Conservation (phyloP, 1,140 invertebrate genomes). For the Melanaphis sacchari region DNA sequence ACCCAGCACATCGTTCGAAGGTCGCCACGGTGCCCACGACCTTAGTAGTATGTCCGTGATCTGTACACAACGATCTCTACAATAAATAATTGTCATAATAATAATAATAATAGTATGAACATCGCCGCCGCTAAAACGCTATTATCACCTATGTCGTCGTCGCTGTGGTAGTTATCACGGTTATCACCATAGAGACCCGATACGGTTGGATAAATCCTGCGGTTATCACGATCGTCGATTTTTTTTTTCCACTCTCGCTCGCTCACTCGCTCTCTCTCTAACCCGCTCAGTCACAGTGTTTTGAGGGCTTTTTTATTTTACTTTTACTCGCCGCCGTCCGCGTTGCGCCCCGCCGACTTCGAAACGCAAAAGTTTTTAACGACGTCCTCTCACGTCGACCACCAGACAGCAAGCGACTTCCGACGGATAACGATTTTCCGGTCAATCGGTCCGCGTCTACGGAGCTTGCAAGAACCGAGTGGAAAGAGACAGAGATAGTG, state of each 20-base stretch:
- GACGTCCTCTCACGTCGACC: background rate
- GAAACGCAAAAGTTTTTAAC: background rate
- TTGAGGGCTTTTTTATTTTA: background rate
- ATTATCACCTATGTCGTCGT: background rate
- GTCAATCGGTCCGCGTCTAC: background rate
- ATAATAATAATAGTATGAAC: too few relatives aligned
- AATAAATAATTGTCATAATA: too few relatives aligned
- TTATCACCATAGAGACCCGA: background rate
- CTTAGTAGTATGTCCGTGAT: background rate
- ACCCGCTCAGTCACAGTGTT: too few relatives aligned
- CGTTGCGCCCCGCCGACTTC: background rate
- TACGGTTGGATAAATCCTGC: background rate
- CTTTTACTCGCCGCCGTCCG: background rate
- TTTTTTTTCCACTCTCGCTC: background rate
- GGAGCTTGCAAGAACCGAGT: background rate
- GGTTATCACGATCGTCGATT: background rate
- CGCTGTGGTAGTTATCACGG: background rate
- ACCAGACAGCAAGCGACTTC: too few relatives aligned
- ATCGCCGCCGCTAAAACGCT: background rate
- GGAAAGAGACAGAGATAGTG: background rate
- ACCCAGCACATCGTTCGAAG: background rate
- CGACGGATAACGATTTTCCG: background rate
- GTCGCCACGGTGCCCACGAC: background rate
- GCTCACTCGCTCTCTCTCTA: background rate
- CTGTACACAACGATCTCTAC: too few relatives aligned